Evolutionary conservation across 2,797 vertebrate species (phyloP), one percentile per base, ranked within the genome.

Genomic region (Sebastes trivittatus): DNA sequence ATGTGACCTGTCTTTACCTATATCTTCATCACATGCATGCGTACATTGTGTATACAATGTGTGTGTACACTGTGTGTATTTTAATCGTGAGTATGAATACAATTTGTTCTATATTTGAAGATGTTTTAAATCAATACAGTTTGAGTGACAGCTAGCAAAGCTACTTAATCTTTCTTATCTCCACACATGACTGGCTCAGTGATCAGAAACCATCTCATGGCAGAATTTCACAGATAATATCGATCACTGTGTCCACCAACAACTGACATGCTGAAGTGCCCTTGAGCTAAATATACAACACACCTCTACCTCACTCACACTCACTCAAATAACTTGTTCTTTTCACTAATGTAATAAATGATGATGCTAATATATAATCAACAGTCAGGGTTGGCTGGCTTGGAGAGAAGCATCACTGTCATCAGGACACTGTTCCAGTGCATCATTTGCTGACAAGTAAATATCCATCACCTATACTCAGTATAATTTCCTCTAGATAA

Each of bases 111-210:
- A 42, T 7, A 36, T 4, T 14, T 29, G 5, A 55, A 49, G 10
- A 9, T 63, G 60, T 56, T 22, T 3, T 27, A 7, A 73, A 29
- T 32, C 5, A 20, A 22, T 20, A 32, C 16, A 60, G 29, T 46
- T 25, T 68, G 74, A 80, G 7, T 80, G 78, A 75, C 66, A 75
- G 69, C 18, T 14, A 11, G 7, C 5, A 75, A 67, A 78, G 14
- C 20, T 27, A 66, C 49, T 18, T 46, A 55, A n/a, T 36, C 23
- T 13, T 38, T 4, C 56, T 78, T 29, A 77, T 86, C 49, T 72
- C 30, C 68, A 25, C 72, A 59, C 52, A 32, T n/a, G 36, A 77
- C 29, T 13, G n/a, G 25, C 6, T 7, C 13, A 56, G 23, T 49
- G 72, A 75, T 68, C 3, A 75, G 55, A 74, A 6, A 54, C 23